These are phyloP conservation scores for Trissolcus brochymenae DNA, from an alignment of 2,888 invertebrate species.

Conservation along the genomic window DNA sequence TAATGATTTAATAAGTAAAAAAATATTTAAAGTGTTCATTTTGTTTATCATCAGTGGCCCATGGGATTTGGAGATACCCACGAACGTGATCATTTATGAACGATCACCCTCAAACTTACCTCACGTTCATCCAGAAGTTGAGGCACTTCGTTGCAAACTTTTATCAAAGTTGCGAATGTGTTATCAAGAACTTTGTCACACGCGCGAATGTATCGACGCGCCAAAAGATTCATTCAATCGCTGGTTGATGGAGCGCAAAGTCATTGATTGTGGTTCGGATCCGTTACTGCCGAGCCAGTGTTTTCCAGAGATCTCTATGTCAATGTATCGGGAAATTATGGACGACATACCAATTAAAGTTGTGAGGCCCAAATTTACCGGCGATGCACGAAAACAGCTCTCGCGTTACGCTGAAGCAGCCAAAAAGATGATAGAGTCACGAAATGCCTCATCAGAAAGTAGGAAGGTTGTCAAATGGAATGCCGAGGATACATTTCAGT, in stretches of 20 bases:
- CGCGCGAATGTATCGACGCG: constrained; percentile 94
- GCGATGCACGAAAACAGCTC: constrained; percentile 95
- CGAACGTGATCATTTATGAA: constrained; percentile 93
- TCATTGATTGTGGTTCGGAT: constrained; percentile 88
- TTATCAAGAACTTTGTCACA: constrained; percentile 95
- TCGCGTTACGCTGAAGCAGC: constrained; percentile 97
- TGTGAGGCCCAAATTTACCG: constrained; percentile 95
- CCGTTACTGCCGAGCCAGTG: constrained; percentile 94
- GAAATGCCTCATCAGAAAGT: constrained; percentile 94
- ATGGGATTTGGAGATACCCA: constrained; percentile 95
- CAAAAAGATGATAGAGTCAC: constrained; percentile 96
- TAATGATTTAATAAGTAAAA: neutral
- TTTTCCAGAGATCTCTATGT: constrained; percentile 92
- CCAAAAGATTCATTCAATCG: constrained; percentile 97
- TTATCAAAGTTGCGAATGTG: constrained; percentile 91
- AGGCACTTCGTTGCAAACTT: constrained; percentile 89
- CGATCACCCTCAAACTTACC: constrained; percentile 89
- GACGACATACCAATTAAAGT: constrained; percentile 98
- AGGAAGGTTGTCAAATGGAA: constrained; percentile 99
- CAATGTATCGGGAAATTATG: constrained; percentile 98
- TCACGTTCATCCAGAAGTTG: constrained; percentile 96
- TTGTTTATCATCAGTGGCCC: constrained; percentile 80
- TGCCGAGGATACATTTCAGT: constrained; percentile 97
- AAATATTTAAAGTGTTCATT: neutral
- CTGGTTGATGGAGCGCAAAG: constrained; percentile 97